Base-by-base conservation (phyloP, 1,140 invertebrate genomes). In the Tetramorium parvispinum region DNA sequence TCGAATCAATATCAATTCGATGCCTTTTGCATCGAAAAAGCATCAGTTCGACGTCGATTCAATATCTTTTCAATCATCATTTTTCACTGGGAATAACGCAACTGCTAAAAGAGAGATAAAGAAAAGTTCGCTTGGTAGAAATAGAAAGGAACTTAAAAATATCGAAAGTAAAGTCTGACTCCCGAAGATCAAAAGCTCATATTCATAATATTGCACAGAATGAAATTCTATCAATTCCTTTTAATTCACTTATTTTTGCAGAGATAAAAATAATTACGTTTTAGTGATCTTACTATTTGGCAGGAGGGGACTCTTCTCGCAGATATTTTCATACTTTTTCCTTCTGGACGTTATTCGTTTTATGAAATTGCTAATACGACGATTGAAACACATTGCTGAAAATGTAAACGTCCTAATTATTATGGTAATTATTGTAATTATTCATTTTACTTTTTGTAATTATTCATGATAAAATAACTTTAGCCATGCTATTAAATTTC, bases 311-410 rank as follows among this genome's bases (percentile, higher is more conserved):
- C 86, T 93, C 16, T 93, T 85, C 63, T 95, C 95, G 27, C 76
- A 91, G 10, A 95, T 81, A 88, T 94, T 95, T 87, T 87, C 92
- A 65, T 94, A 95, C 43, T 90, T 91, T 40, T 89, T 88, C 37
- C 87, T 92, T 40, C 82, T 93, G 1, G 79, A 55, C 5, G 91
- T 89, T 61, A 81, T 55, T n/a, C 91, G 75, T 63, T 88, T 91
- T 71, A 94, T 57, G 57, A 92, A 94, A 6, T 76, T 75, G 32
- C 85, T 93, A 71, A 95, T 95, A n/a, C 85, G 88, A 5, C 81
- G 86, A 77, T 95, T 95, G 89, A 94, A 95, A 75, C 90, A 94
- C 95, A 95, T 95, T 1, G 92, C 95, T 95, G 88, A 49, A 94
- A 95, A 16, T 5, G 57, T 7, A 53, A 57, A 0, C 10, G 21